Percentiles rank a stretch among this genome's conserved stretches.
phyloP scores from a whole-genome alignment of 1,140 invertebrate genomes.

The Batillaria attramentaria region DNA sequence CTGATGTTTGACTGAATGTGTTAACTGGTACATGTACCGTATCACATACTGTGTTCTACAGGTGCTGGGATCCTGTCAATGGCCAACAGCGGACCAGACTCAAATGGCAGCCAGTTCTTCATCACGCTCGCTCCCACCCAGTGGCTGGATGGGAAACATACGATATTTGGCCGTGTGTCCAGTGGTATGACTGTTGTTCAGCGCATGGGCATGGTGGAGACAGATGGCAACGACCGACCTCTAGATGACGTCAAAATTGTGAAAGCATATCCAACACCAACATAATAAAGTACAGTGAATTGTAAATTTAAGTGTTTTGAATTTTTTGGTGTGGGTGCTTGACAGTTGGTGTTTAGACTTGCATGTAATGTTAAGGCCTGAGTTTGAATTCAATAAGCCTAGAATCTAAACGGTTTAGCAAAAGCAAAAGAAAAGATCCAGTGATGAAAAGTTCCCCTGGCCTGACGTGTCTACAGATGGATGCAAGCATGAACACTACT shows the following conservation, averaged over 20 bases:
- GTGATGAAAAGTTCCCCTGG: neutral
- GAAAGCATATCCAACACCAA: slow-evolving; percentile 72
- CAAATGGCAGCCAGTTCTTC: slow-evolving; percentile 99
- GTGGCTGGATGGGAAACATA: slow-evolving; percentile 97
- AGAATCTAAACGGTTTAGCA: neutral
- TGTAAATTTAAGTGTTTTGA: neutral
- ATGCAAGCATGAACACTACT: too few species aligned
- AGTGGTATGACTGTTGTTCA: slow-evolving; percentile 92
- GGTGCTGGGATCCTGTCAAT: slow-evolving; percentile 89
- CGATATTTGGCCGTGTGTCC: slow-evolving; percentile 93
- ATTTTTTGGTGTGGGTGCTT: neutral
- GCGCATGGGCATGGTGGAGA: slow-evolving; percentile 92
- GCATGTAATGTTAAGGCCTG: neutral
- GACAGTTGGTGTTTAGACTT: neutral
- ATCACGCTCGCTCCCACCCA: slow-evolving; percentile 97
- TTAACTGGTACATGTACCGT: too few species aligned
- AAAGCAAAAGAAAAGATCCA: neutral
- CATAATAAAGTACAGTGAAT: slow-evolving; percentile 22
- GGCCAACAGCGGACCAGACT: slow-evolving; percentile 96
- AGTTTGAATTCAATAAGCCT: neutral
- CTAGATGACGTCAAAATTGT: slow-evolving; percentile 92
- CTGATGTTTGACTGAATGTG: too few species aligned
- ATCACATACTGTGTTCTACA: slow-evolving; percentile 69
- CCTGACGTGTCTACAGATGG: too few species aligned
- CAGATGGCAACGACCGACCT: slow-evolving; percentile 90